Conservation (phyloP, 2,113 vertebrate genomes). For the Aphyosemion australe region DNA sequence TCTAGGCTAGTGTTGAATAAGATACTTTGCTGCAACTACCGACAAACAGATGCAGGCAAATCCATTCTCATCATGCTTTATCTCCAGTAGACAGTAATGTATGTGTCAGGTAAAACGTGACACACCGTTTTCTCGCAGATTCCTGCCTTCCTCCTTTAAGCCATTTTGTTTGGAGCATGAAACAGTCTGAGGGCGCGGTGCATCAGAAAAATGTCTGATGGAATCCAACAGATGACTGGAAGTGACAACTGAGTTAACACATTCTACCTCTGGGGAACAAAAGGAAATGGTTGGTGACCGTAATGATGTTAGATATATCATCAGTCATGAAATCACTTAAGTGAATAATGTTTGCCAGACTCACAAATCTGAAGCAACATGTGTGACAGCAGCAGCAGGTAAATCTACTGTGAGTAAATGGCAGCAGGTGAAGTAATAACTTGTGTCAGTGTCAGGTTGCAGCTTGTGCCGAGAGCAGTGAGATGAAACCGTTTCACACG, state of each 20-base stretch:
- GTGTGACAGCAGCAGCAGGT: slow-evolving; percentile 30
- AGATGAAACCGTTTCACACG: slow-evolving; percentile 73
- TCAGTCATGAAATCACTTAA: slow-evolving; percentile 18
- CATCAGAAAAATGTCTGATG: not conserved
- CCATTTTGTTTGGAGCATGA: slow-evolving; percentile 2
- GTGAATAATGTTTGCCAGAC: slow-evolving; percentile 26
- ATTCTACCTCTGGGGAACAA: too few relatives aligned
- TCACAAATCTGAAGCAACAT: not conserved
- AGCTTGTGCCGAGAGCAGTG: slow-evolving; percentile 69
- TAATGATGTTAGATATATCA: slow-evolving; percentile 9
- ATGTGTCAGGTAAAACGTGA: too few relatives aligned
- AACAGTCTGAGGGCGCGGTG: slow-evolving; percentile 49
- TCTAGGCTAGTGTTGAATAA: too few relatives aligned
- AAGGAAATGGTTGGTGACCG: not conserved
- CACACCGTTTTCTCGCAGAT: too few relatives aligned
- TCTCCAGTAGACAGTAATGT: too few relatives aligned
- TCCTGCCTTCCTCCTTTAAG: slow-evolving; percentile 16
- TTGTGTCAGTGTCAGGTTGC: slow-evolving; percentile 76
- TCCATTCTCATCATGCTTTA: too few relatives aligned
- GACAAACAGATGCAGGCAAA: too few relatives aligned
- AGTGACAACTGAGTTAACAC: slow-evolving; percentile 30
- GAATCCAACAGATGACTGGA: not conserved
- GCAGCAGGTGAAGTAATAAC: slow-evolving; percentile 74
- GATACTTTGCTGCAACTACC: too few relatives aligned
- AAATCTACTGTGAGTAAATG: slow-evolving; percentile 77